These are phyloP conservation scores for Dendrolimus kikuchii DNA, from an alignment of 1,140 invertebrate genomes.

Conservation along the genomic window DNA sequence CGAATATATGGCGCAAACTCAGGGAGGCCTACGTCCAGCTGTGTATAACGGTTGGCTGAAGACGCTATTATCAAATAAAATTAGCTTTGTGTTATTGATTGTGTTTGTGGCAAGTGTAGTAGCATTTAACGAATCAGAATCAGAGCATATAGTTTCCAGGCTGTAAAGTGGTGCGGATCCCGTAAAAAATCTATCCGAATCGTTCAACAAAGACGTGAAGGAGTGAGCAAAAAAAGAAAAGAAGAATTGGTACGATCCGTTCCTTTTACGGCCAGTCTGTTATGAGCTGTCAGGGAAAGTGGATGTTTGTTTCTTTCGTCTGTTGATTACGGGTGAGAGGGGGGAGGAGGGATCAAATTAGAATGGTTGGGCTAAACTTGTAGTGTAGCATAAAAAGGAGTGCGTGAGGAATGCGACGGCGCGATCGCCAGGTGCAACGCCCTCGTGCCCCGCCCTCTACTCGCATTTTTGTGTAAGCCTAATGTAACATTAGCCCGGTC, in stretches of 20 bases:
- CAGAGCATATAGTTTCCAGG: too few relatives aligned
- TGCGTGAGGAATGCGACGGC: constrained; percentile 54
- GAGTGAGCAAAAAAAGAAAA: constrained; percentile 31
- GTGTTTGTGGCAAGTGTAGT: too few relatives aligned
- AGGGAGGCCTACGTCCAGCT: too few relatives aligned
- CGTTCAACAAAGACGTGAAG: constrained; percentile 28
- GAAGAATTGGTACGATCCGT: constrained; percentile 26
- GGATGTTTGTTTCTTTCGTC: constrained; percentile 15
- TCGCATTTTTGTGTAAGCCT: constrained; percentile 46
- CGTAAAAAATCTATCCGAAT: constrained; percentile 23
- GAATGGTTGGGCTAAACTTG: constrained; percentile 30
- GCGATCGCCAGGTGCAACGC: constrained; percentile 53
- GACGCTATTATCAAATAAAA: too few relatives aligned
- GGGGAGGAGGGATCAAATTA: constrained; percentile 19
- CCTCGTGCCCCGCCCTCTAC: constrained; percentile 38
- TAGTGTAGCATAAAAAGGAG: constrained; percentile 53
- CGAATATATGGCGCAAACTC: too few relatives aligned
- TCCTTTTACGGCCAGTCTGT: constrained; percentile 20
- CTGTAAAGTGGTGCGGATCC: too few relatives aligned
- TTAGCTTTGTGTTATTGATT: too few relatives aligned
- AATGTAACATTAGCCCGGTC: constrained; percentile 12
- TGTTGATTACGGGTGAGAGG: constrained; percentile 4
- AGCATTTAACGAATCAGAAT: too few relatives aligned
- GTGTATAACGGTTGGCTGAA: too few relatives aligned
- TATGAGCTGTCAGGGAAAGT: constrained; percentile 12